Evolutionary conservation across 2,888 invertebrate genomes (phyloP).

Genomic region (Platynereis dumerilii): DNA sequence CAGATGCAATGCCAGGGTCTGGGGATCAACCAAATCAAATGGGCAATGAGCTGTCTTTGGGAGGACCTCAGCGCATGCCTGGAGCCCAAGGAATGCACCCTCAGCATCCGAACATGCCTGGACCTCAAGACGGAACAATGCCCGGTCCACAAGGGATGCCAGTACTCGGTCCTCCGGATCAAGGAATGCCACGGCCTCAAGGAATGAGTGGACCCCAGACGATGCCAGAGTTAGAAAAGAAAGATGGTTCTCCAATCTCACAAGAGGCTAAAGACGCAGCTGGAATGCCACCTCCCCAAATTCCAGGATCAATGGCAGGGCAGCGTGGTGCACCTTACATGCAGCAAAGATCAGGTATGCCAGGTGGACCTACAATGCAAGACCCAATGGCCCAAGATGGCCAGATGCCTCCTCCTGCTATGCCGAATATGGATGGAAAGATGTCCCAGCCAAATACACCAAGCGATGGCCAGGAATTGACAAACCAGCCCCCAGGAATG

Average conservation of each 20-base stretch:
- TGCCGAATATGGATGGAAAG: background rate
- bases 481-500: background rate
- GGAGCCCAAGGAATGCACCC: background rate
- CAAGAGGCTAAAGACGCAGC: no score
- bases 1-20: background rate
- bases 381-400: background rate
- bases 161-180: no score
- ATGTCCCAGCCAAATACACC: background rate
- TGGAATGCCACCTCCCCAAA: no score
- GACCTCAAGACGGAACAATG: background rate
- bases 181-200: no score
- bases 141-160: background rate
- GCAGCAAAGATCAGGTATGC: no score
- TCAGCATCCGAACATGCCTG: no score
- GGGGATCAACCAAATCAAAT: no score
- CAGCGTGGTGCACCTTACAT: no score
- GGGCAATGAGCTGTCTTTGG: background rate
- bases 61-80: background rate
- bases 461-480: background rate
- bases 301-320: no score
- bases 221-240: background rate
- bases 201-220: no score
- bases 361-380: no score
- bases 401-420: background rate
- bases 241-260: no score